These are phyloP conservation scores for Leptinotarsa lineolata DNA, from an alignment of 1,140 invertebrate species.

Conservation along the genomic window DNA sequence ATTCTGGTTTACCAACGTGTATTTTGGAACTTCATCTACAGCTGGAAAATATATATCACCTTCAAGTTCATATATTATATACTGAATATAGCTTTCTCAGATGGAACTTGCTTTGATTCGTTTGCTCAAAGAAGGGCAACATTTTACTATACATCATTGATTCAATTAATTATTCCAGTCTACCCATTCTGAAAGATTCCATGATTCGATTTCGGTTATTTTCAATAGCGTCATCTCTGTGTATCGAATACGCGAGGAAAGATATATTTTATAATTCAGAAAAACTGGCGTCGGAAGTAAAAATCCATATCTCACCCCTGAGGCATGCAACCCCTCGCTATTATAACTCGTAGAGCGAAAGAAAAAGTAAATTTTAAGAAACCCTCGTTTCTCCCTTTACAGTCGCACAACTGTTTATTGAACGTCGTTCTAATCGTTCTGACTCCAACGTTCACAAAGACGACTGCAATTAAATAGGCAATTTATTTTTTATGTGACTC, in stretches of 20 bases:
- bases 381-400: conserved; percentile 50
- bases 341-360: conserved; percentile 57
- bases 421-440: conserved; percentile 36
- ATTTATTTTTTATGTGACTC: conserved; percentile 55
- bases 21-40: too few species aligned
- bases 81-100: too few species aligned
- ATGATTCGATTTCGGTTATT: conserved; percentile 22
- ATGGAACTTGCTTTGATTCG: too few species aligned
- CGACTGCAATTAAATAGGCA: conserved; percentile 54
- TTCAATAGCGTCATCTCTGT: conserved; percentile 38
- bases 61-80: too few species aligned
- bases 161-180: too few species aligned
- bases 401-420: conserved; percentile 45
- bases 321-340: conserved; percentile 42
- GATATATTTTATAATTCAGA: conserved; percentile 56
- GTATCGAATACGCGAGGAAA: conserved; percentile 29
- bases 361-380: conserved; percentile 58
- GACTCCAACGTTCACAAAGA: background rate
- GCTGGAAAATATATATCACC: too few species aligned
- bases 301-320: conserved; percentile 56
- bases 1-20: too few species aligned
- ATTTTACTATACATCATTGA: too few species aligned
- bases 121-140: too few species aligned
- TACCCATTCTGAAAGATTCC: too few species aligned
- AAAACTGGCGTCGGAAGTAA: conserved; percentile 54